Conservation (phyloP, 2,797 vertebrate species). For the Ataeniobius toweri region DNA sequence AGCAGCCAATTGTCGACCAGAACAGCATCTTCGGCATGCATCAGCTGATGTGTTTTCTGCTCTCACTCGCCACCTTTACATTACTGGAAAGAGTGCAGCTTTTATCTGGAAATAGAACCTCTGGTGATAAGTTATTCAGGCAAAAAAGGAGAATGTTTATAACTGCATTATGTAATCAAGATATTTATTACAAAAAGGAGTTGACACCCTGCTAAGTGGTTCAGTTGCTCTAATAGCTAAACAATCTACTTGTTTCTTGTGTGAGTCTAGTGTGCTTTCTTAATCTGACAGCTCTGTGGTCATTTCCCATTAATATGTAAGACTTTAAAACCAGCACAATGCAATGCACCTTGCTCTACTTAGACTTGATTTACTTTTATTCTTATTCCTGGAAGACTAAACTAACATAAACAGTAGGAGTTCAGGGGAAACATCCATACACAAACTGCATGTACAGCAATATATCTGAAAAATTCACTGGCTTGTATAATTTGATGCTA, state of each 20-base stretch:
- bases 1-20: constrained; percentile 53
- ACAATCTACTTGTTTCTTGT: constrained; percentile 10
- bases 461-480: constrained; percentile 25
- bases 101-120: constrained; percentile 53
- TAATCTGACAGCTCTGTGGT: constrained; percentile 28
- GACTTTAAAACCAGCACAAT: constrained; percentile 6
- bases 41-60: constrained; percentile 59
- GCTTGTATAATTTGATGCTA: constrained; percentile 14
- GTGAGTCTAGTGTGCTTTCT: constrained; percentile 6
- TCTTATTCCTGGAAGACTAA: constrained; percentile 22
- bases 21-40: constrained; percentile 53
- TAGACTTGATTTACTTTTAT: background rate
- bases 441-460: background rate
- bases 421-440: constrained; percentile 3
- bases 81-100: constrained; percentile 59
- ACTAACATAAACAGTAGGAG: background rate
- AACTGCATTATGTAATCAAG: background rate
- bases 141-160: constrained; percentile 30
- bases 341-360: constrained; percentile 6
- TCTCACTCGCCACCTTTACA: constrained; percentile 26
- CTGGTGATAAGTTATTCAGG: constrained; percentile 35
- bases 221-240: background rate
- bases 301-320: constrained; percentile 14
- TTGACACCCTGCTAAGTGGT: constrained; percentile 6
- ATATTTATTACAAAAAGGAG: constrained; percentile 18